phyloP scores from a whole-genome alignment of 2,888 invertebrate genomes.

The Nipponacmea schrenckii region DNA sequence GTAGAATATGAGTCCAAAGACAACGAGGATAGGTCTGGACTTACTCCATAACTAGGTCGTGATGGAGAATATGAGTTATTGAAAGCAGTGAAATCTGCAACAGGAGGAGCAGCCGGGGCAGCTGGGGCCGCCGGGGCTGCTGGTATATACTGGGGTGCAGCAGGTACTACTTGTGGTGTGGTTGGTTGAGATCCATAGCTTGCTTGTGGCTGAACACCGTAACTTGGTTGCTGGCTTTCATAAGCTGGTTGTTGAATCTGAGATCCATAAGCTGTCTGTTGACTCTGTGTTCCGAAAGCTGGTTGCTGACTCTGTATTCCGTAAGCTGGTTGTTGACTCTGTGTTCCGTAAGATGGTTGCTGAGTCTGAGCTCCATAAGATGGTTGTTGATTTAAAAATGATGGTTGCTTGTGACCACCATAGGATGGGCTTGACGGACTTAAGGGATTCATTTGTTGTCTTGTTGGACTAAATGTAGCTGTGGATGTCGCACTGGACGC shows the following conservation, averaged over 20 bases:
- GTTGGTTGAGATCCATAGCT: neutral
- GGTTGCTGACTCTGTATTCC: too few relatives aligned
- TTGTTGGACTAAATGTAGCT: neutral
- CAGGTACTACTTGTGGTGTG: neutral
- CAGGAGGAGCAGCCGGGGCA: conserved; percentile 13
- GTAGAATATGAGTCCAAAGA: conserved; percentile 4
- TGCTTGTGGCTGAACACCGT: conserved; percentile 10
- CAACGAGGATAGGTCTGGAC: conserved; percentile 13
- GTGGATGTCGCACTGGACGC: conserved; percentile 5
- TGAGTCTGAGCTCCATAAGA: conserved; percentile 22
- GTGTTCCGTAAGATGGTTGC: conserved; percentile 16
- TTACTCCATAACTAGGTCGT: conserved; percentile 17
- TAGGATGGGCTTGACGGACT: conserved; percentile 16
- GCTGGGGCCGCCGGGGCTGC: neutral
- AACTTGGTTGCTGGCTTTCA: conserved; percentile 26
- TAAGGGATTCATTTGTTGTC: conserved; percentile 10
- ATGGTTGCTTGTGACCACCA: conserved; percentile 24
- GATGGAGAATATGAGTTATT: conserved; percentile 5
- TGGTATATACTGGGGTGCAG: conserved; percentile 6
- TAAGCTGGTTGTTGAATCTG: conserved; percentile 14
- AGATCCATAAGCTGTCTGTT: conserved; percentile 25
- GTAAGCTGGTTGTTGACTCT: too few relatives aligned
- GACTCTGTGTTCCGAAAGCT: conserved; percentile 20
- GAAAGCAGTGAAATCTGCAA: neutral
- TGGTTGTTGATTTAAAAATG: conserved; percentile 22